A percentile compares a stretch with the other conserved stretches of the same genome.
Evolutionary conservation across 1,140 invertebrate species (phyloP).

Genomic region (Theocolax elegans): DNA sequence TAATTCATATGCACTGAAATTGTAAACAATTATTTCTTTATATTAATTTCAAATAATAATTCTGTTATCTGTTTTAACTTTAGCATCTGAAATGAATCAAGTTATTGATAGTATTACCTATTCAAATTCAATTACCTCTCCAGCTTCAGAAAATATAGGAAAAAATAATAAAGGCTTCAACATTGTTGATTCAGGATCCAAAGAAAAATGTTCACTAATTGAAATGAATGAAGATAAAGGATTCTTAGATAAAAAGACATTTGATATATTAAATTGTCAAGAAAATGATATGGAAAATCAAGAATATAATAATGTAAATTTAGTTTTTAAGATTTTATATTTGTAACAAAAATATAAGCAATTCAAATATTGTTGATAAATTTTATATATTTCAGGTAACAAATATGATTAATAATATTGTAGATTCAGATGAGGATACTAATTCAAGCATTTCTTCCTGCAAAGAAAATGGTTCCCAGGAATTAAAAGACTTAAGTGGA

Average conservation of each 20-base stretch:
- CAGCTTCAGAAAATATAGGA: neutral
- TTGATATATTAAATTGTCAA: conserved; percentile 10
- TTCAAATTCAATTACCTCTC: neutral
- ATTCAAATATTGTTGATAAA: neutral
- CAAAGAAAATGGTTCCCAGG: too few species aligned
- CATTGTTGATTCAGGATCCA: too few species aligned
- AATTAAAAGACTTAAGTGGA: too few species aligned
- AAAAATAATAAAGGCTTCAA: too few species aligned
- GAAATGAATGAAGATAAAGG: too few species aligned
- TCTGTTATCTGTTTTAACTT: too few species aligned
- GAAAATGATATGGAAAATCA: conserved; percentile 13
- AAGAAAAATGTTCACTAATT: too few species aligned
- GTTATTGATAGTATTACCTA: neutral
- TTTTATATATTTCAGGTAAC: conserved; percentile 42
- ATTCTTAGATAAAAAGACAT: too few species aligned
- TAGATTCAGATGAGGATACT: conserved; percentile 34
- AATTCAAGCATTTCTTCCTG: neutral
- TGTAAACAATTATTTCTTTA: too few species aligned
- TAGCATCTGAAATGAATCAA: neutral
- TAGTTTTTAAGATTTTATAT: conserved; percentile 3
- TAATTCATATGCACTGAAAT: too few species aligned
- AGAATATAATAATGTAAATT: conserved; percentile 5
- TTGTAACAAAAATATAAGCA: neutral
- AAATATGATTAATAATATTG: conserved; percentile 23
- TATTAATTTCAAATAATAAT: too few species aligned